These are phyloP conservation scores for Stegana nigrithorax DNA, from an alignment of 2,888 invertebrate genomes.

Conservation along the genomic window DNA sequence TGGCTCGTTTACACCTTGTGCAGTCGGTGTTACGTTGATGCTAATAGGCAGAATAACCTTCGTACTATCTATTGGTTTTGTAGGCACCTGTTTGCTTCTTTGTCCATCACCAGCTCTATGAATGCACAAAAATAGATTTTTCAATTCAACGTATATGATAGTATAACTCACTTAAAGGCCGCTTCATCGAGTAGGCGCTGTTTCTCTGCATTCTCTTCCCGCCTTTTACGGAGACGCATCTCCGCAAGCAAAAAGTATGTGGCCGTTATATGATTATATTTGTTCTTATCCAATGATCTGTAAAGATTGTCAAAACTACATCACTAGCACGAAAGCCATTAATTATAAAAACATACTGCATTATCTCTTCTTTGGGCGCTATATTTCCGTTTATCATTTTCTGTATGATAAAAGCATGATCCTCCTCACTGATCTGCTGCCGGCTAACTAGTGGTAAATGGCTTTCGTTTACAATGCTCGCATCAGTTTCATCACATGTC, in stretches of 20 bases:
- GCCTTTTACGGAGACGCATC: conserved; percentile 83
- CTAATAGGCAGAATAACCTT: conserved; percentile 60
- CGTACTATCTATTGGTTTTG: conserved; percentile 49
- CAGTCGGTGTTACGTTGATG: conserved; percentile 60
- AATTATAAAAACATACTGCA: conserved; percentile 81
- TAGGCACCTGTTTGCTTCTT: no score
- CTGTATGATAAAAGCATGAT: conserved; percentile 90
- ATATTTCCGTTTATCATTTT: conserved; percentile 97
- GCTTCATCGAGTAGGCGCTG: conserved; percentile 51
- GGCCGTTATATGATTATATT: conserved; percentile 98
- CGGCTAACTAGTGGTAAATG: conserved; percentile 86
- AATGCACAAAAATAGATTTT: conserved; percentile 18
- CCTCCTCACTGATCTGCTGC: conserved; percentile 91
- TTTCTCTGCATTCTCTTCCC: conserved; percentile 74
- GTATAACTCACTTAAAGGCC: conserved; percentile 44
- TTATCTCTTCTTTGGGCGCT: conserved; percentile 92
- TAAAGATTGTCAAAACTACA: neutral
- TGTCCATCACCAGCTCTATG: no score
- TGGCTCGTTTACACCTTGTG: conserved; percentile 47
- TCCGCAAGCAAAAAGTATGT: conserved; percentile 98
- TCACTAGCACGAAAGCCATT: neutral
- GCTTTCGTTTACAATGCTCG: conserved; percentile 69
- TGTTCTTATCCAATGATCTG: conserved; percentile 92
- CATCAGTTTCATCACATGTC: conserved; percentile 65
- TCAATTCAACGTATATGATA: neutral